Evolutionary conservation across 2,797 vertebrate species (phyloP), one percentile per base, ranked within the genome.

Genomic region (Austrolebias charrua): DNA sequence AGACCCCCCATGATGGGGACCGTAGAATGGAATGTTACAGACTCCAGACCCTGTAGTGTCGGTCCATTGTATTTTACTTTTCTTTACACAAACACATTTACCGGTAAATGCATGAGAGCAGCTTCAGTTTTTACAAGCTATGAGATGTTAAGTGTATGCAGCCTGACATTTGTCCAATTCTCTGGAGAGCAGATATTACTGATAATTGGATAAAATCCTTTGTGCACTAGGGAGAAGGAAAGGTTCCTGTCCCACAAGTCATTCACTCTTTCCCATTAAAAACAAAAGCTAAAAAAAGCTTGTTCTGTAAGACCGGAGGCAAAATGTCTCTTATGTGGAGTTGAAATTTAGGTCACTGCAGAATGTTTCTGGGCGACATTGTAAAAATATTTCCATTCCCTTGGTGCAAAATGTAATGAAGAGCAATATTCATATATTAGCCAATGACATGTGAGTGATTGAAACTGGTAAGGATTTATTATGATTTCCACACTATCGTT

Each of bases 111-210:
- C 13, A 20, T 44, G 13, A 69, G 63, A 54, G 42, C 5, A 4
- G 44, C 60, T 63, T 48, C 2, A 11, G 53, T 55, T 47, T 65
- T 57, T 50, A 47, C 46, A 60, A 42, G 44, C 64, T 59, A 29
- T 42, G 47, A 18, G 50, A 55, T 60, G 47, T 55, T 65, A 58
- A 63, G 67, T 66, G 29, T 60, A 42, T 65, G 40, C 49, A 52
- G 66, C 46, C 40, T 76, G 76, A 76, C 75, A 78, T 87, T 77
- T 76, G 62, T 82, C 20, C 28, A 44, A 55, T 50, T 50, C 81
- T 67, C 66, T 18, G 33, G 77, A 68, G 68, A 79, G 33, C 20
- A 44, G 66, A 80, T 71, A 67, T 52, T 40, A 18, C 64, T 35
- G 75, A 83, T 76, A 69, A 55, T 24, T 24, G 24, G 24, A 24